These are phyloP conservation scores for Poecilia picta DNA, from an alignment of 2,797 vertebrate genomes.

Conservation along the genomic window DNA sequence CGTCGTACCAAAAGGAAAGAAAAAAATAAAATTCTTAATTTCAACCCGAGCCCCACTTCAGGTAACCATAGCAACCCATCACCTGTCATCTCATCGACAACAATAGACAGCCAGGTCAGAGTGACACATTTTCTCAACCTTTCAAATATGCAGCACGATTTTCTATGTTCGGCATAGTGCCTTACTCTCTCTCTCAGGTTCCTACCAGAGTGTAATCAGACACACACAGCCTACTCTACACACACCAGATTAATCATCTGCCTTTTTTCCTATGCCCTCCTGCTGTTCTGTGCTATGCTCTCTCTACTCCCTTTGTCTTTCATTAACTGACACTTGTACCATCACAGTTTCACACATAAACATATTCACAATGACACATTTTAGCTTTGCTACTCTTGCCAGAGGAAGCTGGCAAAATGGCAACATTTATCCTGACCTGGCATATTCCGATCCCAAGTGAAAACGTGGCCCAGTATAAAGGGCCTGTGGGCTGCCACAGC, in stretches of 20 bases:
- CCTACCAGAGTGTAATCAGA: conserved; percentile 27
- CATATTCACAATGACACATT: conserved; percentile 43
- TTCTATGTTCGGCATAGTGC: conserved; percentile 43
- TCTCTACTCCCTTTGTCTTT: conserved; percentile 26
- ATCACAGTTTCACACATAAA: conserved; percentile 28
- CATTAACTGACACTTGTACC: conserved; percentile 34
- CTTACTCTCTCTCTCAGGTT: conserved; percentile 26
- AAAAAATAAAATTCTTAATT: conserved; percentile 47
- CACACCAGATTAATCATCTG: conserved; percentile 42
- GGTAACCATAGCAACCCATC: conserved; percentile 82
- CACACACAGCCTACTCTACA: conserved; percentile 16
- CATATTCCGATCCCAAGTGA: conserved; percentile 76
- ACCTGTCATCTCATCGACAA: conserved; percentile 73
- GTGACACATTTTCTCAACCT: conserved; percentile 71
- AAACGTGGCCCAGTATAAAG: conserved; percentile 71
- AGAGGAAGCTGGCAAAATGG: conserved; percentile 69
- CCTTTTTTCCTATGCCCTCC: conserved; percentile 19
- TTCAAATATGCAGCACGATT: conserved; percentile 53
- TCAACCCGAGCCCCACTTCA: conserved; percentile 52
- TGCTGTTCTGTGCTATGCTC: conserved; percentile 17
- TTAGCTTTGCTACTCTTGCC: conserved; percentile 41
- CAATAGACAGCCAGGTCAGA: conserved; percentile 74
- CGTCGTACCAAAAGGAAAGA: conserved; percentile 55
- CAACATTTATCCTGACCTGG: conserved; percentile 82
- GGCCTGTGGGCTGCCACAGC: conserved; percentile 66